Conservation (phyloP, 2,797 vertebrate genomes). For the Enoplosus armatus region DNA sequence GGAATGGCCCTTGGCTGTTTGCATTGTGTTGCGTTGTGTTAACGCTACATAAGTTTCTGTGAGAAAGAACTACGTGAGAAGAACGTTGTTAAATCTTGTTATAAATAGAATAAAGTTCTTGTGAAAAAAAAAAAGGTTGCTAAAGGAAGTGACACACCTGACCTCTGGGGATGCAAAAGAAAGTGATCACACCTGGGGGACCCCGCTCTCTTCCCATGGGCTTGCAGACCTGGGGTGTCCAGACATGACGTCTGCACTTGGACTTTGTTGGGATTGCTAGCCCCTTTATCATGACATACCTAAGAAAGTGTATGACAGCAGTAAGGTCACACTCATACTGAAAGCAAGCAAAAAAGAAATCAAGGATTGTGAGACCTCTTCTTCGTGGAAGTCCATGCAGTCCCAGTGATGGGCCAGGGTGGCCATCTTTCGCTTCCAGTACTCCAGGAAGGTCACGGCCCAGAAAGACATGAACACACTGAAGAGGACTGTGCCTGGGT, state of each 20-base stretch:
- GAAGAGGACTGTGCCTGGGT: constrained; percentile 87
- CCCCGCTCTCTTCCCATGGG: neutral
- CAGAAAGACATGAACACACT: constrained; percentile 91
- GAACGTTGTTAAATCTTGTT: neutral
- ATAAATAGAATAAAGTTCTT: no score
- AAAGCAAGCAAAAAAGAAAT: constrained; percentile 1
- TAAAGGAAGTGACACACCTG: neutral
- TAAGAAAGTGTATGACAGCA: neutral
- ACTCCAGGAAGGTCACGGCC: constrained; percentile 89
- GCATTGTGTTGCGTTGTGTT: neutral
- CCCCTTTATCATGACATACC: neutral
- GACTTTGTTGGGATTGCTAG: neutral
- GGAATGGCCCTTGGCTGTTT: neutral
- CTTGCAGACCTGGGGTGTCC: neutral
- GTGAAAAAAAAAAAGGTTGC: neutral
- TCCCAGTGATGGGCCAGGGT: constrained; percentile 88
- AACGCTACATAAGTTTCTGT: neutral
- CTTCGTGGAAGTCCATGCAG: constrained; percentile 89
- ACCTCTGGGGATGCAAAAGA: no score
- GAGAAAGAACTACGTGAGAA: no score
- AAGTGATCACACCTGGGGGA: no score
- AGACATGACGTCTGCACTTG: neutral
- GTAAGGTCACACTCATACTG: neutral
- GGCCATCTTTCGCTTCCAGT: constrained; percentile 88
- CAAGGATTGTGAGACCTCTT: constrained; percentile 77